These are phyloP conservation scores for Siderastrea siderea DNA, from an alignment of 92 coral and sea anemone species.

Conservation along the genomic window DNA sequence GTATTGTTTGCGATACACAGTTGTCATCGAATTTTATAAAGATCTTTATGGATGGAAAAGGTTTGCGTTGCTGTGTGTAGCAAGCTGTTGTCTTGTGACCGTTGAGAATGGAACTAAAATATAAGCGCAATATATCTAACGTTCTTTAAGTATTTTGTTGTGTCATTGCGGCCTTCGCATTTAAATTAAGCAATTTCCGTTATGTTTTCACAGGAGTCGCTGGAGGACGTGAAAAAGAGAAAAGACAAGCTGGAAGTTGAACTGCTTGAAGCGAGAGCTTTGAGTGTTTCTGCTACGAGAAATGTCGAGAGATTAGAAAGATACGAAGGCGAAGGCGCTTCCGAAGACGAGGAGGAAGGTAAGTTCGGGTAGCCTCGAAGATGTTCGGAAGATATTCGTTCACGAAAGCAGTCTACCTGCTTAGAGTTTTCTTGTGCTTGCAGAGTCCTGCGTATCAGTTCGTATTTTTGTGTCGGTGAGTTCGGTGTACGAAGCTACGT, in stretches of 20 bases:
- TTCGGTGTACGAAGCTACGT: too few relatives aligned
- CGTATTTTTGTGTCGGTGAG: neutral
- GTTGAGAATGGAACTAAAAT: too few relatives aligned
- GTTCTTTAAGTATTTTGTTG: neutral
- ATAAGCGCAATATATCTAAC: too few relatives aligned
- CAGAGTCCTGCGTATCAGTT: neutral
- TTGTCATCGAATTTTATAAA: too few relatives aligned
- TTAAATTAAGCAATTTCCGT: neutral
- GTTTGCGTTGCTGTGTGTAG: too few relatives aligned
- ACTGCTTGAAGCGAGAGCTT: slow-evolving; percentile 78
- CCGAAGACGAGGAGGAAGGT: slow-evolving; percentile 92
- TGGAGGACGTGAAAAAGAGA: slow-evolving; percentile 87
- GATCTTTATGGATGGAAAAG: too few relatives aligned
- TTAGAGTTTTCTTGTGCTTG: neutral
- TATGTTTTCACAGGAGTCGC: slow-evolving; percentile 71
- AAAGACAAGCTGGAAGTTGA: slow-evolving; percentile 79
- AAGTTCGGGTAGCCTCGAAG: slow-evolving; percentile 5
- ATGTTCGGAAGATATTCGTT: neutral
- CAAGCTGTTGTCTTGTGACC: too few relatives aligned
- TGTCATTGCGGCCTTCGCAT: neutral
- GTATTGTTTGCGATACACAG: too few relatives aligned
- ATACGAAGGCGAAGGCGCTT: slow-evolving; percentile 90
- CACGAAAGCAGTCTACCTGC: neutral
- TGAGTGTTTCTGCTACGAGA: slow-evolving; percentile 80
- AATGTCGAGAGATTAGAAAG: slow-evolving; percentile 82